Evolutionary conservation across 1,140 invertebrate species (phyloP).

Genomic region (Aporrectodea caliginosa): DNA sequence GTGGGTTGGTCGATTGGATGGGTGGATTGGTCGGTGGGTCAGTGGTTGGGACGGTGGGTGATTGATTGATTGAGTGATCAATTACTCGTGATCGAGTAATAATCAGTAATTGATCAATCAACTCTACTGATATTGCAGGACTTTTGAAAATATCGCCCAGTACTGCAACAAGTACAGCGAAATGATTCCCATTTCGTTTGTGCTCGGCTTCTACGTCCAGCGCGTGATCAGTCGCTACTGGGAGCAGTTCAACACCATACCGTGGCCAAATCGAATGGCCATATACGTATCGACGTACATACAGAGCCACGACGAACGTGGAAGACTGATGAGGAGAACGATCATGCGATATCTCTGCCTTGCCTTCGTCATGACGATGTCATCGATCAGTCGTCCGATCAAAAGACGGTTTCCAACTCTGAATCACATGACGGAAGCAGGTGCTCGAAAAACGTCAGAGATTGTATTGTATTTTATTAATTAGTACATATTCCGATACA

Average conservation of each 20-base stretch:
- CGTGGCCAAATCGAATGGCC: constrained; percentile 7
- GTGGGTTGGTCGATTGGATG: no score
- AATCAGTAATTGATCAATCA: no score
- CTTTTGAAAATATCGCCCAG: constrained; percentile 29
- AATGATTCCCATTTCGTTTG: constrained; percentile 62
- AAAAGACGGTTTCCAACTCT: constrained; percentile 87
- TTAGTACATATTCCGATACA: no score
- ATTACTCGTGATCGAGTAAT: no score
- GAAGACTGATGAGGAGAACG: constrained; percentile 77
- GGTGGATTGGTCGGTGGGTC: no score
- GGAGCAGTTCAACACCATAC: constrained; percentile 12
- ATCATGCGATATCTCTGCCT: constrained; percentile 80
- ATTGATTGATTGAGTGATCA: no score
- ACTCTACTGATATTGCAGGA: no score
- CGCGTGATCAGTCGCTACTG: constrained; percentile 80
- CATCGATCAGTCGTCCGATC: constrained; percentile 77
- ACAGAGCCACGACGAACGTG: constrained; percentile 74
- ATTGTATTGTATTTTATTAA: no score
- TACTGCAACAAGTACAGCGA: constrained; percentile 41
- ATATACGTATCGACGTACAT: not conserved
- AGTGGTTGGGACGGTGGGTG: no score
- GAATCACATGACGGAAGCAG: constrained; percentile 82
- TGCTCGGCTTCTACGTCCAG: constrained; percentile 85
- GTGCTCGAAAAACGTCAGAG: no score
- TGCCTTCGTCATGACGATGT: constrained; percentile 66